Conservation (phyloP, 1,140 invertebrate genomes). For the Platyscapa corneri region DNA sequence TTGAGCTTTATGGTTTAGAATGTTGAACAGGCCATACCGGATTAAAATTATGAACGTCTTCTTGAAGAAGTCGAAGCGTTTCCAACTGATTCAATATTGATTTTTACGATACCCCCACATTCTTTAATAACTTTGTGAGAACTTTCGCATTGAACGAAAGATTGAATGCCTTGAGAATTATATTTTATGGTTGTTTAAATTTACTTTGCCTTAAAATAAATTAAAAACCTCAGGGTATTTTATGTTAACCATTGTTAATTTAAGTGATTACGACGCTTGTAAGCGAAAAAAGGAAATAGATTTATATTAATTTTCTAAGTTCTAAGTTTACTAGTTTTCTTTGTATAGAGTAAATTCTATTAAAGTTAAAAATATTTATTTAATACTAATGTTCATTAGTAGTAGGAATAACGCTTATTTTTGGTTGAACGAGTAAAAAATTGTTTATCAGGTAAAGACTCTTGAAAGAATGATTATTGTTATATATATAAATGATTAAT, state of each 20-base stretch:
- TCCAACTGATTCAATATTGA: constrained; percentile 32
- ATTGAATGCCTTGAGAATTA: not conserved
- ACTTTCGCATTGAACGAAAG: not conserved
- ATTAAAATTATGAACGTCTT: constrained; percentile 34
- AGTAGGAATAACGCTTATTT: no score
- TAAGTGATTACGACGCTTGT: no score
- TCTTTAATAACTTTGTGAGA: constrained; percentile 16
- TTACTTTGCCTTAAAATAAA: constrained; percentile 12
- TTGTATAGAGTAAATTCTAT: not conserved
- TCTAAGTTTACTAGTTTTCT: not conserved
- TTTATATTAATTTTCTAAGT: constrained; percentile 1
- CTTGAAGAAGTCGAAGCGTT: not conserved
- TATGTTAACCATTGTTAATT: no score
- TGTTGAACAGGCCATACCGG: not conserved
- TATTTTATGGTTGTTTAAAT: constrained; percentile 9
- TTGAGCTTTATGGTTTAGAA: not conserved
- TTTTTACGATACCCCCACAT: constrained; percentile 4
- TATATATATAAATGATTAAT: no score
- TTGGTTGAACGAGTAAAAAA: no score
- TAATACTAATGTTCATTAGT: not conserved
- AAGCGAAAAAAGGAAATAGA: not conserved
- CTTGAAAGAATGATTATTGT: no score
- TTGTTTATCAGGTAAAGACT: no score
- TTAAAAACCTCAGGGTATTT: not conserved
- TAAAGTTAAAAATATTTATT: not conserved